A percentile compares a stretch with the other conserved stretches of the same genome.
These are phyloP conservation scores for Nemopilema nomurai DNA, from an alignment of 30 jellyfish, hydroid and myxozoan genomes.

Conservation along the genomic window DNA sequence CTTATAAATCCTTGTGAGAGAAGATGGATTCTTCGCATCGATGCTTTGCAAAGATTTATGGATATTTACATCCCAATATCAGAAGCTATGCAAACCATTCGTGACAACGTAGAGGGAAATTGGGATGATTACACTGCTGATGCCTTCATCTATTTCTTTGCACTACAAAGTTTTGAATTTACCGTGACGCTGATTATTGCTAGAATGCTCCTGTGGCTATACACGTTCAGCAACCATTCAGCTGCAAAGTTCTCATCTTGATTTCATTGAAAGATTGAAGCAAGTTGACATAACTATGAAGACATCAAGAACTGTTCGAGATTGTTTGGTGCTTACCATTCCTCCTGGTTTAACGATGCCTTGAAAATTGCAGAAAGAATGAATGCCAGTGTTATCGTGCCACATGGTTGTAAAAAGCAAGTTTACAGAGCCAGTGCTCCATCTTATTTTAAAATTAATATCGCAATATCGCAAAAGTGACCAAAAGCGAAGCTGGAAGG, in stretches of 20 bases:
- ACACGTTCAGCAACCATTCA: neutral
- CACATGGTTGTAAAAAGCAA: neutral
- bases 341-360: neutral
- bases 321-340: neutral
- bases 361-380: neutral
- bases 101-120: constrained; percentile 1
- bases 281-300: neutral
- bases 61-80: neutral
- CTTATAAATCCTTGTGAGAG: neutral
- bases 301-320: neutral
- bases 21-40: constrained; percentile 18
- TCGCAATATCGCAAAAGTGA: neutral
- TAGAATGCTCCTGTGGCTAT: neutral
- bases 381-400: neutral
- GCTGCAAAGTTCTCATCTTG: neutral
- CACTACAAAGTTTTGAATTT: constrained; percentile 1
- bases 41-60: constrained; percentile 3
- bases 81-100: constrained; percentile 11
- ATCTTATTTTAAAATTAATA: neutral
- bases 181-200: neutral
- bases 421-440: neutral
- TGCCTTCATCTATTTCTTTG: neutral
- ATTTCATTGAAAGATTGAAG: neutral
- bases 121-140: constrained; percentile 6
- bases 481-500: neutral